Evolutionary conservation across 2,797 vertebrate species (phyloP).

Genomic region (Rhinogobio ventralis): DNA sequence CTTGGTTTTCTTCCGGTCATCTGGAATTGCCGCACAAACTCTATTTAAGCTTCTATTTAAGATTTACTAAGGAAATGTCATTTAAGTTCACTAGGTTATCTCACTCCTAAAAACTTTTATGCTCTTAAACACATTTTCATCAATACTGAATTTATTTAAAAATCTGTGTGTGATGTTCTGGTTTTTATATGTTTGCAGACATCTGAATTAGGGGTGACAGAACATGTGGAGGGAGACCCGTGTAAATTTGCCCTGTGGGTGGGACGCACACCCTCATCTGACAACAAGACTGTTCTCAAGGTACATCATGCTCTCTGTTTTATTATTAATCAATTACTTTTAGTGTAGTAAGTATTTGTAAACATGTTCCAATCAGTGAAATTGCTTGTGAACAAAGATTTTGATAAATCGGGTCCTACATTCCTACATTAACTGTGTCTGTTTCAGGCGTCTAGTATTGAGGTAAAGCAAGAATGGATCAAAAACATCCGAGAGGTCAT

Average conservation of each 20-base stretch:
- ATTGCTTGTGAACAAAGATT: neutral
- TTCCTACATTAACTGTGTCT: conserved; percentile 6
- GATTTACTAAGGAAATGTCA: neutral
- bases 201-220: conserved; percentile 95
- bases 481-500: conserved; percentile 98
- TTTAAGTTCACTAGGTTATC: neutral
- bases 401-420: neutral
- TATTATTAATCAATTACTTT: neutral
- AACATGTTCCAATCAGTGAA: neutral
- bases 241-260: conserved; percentile 99
- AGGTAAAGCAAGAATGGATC: conserved; percentile 99
- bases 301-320: conserved; percentile 70
- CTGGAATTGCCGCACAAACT: neutral
- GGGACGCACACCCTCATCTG: conserved; percentile 95
- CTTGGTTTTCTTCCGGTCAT: conserved; percentile 6
- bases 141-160: neutral
- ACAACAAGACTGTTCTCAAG: conserved; percentile 98
- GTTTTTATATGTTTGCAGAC: conserved; percentile 79
- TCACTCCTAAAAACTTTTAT: neutral
- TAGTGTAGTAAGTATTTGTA: neutral
- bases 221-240: conserved; percentile 96
- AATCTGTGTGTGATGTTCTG: neutral
- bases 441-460: conserved; percentile 89
- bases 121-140: neutral
- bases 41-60: neutral